Base-by-base conservation (phyloP, 2,797 vertebrate species). In the Lacerta agilis region DNA sequence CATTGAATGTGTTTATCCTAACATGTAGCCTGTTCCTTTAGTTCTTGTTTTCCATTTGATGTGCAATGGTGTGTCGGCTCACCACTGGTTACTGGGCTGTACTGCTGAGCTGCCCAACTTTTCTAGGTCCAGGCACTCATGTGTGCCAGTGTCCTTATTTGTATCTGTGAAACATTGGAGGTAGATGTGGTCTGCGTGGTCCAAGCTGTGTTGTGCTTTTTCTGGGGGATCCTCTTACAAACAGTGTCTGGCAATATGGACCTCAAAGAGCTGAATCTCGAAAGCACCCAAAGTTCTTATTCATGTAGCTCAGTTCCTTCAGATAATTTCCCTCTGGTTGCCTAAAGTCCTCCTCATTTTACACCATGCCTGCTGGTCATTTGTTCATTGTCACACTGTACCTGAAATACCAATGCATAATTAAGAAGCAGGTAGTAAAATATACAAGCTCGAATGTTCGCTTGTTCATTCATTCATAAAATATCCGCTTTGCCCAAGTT, bases 401-500 rank as follows among this genome's bases (percentile, higher is more conserved):
- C 77, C 43, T 38, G 86, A 87, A 94, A 86, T 88, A 83, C 8
- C 33, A 91, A 1, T 82, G 55, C 80, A 73, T 85, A 85, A 91
- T 72, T 90, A 77, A 20, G 88, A 88, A 66, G 71, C 33, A 88
- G 88, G 87, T 86, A 64, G 88, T 88, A 82, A 27, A 79, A 1
- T 61, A 92, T 89, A 90, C 90, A 90, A 9, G 9, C 82, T 64
- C 61, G 41, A 88, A 15, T 78, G 82, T 85, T 82, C 82, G 84
- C 88, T 91, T 91, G 43, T n/a, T 92, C 27, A 80, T 91, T 94
- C 67, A 83, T 87, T 85, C 79, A 81, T 90, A 85, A 93, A 91
- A 85, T 86, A 84, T 0, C 0, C 87, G 58, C 91, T 88, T 93
- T 88, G n/a, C 87, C 87, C 78, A 18, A 33, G 9, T 25, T 92